A percentile compares a stretch with the other conserved stretches of the same genome.
Conservation (phyloP, 1,140 invertebrate genomes). For the Marisa cornuarietis region DNA sequence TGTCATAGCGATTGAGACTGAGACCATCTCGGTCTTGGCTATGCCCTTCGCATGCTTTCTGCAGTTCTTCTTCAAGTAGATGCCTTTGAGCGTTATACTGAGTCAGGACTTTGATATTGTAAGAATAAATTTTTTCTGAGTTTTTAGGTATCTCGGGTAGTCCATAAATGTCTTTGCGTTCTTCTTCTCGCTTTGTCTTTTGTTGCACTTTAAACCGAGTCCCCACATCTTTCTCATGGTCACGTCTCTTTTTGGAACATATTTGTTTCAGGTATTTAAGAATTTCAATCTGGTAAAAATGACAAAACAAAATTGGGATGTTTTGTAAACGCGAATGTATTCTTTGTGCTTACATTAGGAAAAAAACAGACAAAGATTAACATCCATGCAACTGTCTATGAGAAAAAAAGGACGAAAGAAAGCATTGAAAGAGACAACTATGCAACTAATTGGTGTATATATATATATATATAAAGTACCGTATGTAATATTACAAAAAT, state of each 20-base stretch:
- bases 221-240: neutral
- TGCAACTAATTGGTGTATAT: too few species aligned
- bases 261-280: conserved; percentile 29
- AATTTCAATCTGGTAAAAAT: conserved; percentile 29
- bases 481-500: neutral
- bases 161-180: too few species aligned
- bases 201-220: conserved; percentile 24
- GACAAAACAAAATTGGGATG: neutral
- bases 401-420: too few species aligned
- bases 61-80: conserved; percentile 25
- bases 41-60: neutral
- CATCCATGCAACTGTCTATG: too few species aligned
- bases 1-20: neutral
- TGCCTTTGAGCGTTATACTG: conserved; percentile 43
- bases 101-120: conserved; percentile 35
- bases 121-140: conserved; percentile 19
- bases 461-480: neutral
- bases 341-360: too few species aligned
- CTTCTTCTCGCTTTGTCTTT: neutral
- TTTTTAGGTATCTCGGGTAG: too few species aligned
- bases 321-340: too few species aligned
- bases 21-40: neutral
- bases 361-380: too few species aligned
- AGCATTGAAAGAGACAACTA: too few species aligned
- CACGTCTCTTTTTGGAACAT: neutral